A percentile compares a stretch with the other conserved stretches of the same genome.
Conservation (phyloP, 2,113 vertebrate genomes). For the Tetrao urogallus region DNA sequence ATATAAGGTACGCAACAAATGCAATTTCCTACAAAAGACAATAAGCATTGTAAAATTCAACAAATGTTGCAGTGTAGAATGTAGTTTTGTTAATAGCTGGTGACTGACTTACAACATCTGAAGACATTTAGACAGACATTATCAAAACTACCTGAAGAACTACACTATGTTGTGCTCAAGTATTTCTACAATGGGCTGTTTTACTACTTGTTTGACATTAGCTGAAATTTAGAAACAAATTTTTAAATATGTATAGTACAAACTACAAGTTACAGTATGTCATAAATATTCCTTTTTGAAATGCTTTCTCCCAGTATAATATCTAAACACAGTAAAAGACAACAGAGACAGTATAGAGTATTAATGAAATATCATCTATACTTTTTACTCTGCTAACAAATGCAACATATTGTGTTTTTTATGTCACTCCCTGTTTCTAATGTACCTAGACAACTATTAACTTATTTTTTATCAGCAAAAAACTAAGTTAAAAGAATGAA, state of each 20-base stretch:
- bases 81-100: not conserved
- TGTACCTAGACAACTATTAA: not conserved
- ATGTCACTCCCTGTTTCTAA: not conserved
- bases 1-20: not conserved
- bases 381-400: not conserved
- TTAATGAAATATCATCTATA: not conserved
- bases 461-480: not conserved
- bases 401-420: not conserved
- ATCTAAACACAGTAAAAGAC: not conserved
- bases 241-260: not conserved
- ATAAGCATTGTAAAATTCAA: not conserved
- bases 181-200: not conserved
- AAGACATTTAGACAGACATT: not conserved
- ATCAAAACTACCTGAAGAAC: not conserved
- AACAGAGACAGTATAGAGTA: not conserved
- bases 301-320: not conserved
- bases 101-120: not conserved
- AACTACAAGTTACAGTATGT: not conserved
- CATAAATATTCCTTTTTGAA: not conserved
- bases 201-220: not conserved
- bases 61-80: accelerated
- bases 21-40: not conserved
- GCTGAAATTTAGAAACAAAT: not conserved
- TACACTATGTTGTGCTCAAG: not conserved
- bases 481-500: not conserved